Base-by-base conservation (phyloP, 2,797 vertebrate species). In the Otolemur crassicaudatus region DNA sequence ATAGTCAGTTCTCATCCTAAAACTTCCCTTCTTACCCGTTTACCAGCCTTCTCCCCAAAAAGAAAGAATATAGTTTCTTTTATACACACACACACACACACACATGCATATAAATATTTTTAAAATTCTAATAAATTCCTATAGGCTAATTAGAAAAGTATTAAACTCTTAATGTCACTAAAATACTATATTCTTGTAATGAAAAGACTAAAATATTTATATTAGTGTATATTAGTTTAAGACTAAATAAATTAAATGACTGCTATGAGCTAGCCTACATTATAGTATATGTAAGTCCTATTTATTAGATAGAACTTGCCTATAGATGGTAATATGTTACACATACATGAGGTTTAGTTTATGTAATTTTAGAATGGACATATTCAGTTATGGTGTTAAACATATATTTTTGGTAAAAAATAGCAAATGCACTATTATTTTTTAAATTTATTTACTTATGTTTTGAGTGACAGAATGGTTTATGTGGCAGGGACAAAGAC, bases 151-250 rank as follows among this genome's bases (percentile, higher is more conserved):
- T 75, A 0, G 79, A 92, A 69, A 94, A 40, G 1, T 85, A 93
- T 91, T 87, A 87, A 79, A 73, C 40, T n/a, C 2, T 20, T 58
- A 80, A 75, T 69, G n/a, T 83, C 46, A 23, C 29, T 87, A 83
- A 95, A 90, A 91, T 77, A 91, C n/a, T 93, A 83, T 40, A 65
- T 90, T 92, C 56, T 53, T 82, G 2, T 77, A 83, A 91, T 90
- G 2, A 76, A 92, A 92, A 65, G 61, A 79, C 31, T 81, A 92
- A 82, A 73, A 70, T 31, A 95, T 53, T 93, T 88, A 86, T 58
- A 29, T 46, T 49, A 91, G 4, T 43, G 16, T 77, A 77, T 1
- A 92, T 29, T 75, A 95, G 90, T 96, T 97, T n/a, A 90, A 83
- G 58, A 87, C 91, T 65, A 37, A 63, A 87, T 40, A 85, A 86